Conservation (phyloP, 2,888 invertebrate genomes). For the Nysson spinosus region DNA sequence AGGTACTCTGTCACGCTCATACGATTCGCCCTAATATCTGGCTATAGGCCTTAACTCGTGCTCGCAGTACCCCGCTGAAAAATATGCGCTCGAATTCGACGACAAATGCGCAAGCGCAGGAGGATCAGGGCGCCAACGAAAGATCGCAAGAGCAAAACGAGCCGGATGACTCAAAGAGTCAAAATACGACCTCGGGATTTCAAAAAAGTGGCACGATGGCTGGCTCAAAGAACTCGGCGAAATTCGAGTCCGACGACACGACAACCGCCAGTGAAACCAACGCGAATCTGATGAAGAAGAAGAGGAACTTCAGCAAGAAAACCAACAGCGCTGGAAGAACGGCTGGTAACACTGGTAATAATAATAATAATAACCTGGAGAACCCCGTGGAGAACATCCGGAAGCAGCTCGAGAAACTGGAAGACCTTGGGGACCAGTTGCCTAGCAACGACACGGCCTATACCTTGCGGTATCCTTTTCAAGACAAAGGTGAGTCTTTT, state of each 20-base stretch:
- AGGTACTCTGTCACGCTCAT: constrained; percentile 75
- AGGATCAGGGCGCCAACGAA: constrained; percentile 42
- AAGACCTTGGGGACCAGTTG: constrained; percentile 90
- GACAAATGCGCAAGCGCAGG: constrained; percentile 65
- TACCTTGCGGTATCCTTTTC: constrained; percentile 89
- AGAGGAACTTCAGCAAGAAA: constrained; percentile 70
- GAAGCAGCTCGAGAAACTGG: constrained; percentile 88
- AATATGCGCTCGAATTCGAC: constrained; percentile 71
- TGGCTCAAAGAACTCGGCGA: constrained; percentile 56
- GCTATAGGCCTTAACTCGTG: constrained; percentile 78
- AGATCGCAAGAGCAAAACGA: constrained; percentile 46
- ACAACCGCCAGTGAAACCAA: constrained; percentile 74
- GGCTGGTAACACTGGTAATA: constrained; percentile 75
- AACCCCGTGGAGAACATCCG: constrained; percentile 87
- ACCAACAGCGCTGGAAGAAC: constrained; percentile 53
- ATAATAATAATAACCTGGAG: constrained; percentile 67
- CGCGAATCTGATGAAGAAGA: constrained; percentile 66
- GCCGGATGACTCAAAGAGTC: constrained; percentile 36
- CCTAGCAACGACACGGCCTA: constrained; percentile 86
- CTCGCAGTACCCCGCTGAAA: constrained; percentile 75
- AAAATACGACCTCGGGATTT: constrained; percentile 49
- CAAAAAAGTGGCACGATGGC: constrained; percentile 30
- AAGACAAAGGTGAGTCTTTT: constrained; percentile 81
- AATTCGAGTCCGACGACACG: constrained; percentile 75
- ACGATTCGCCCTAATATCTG: constrained; percentile 76